A percentile compares a stretch with the other conserved stretches of the same genome.
Evolutionary conservation across 2,113 vertebrate genomes (phyloP).

Genomic region (Pelecanus crispus): DNA sequence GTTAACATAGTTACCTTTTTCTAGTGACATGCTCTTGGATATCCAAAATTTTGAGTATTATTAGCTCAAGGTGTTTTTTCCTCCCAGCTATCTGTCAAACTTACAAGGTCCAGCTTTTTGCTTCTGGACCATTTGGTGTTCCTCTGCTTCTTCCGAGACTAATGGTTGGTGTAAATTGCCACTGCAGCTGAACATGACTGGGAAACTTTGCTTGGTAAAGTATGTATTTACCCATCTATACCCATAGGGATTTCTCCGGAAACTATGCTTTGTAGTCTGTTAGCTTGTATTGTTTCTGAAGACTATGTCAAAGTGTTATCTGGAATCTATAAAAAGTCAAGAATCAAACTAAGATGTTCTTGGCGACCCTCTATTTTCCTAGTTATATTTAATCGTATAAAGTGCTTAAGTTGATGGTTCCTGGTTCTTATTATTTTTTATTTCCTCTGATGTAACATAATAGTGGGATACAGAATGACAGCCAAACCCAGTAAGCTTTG

Average conservation of each 20-base stretch:
- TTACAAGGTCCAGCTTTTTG: not conserved
- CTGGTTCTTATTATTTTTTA: not conserved
- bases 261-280: fast-evolving
- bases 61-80: not conserved
- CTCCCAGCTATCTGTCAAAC: not conserved
- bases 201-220: not conserved
- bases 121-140: not conserved
- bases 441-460: not conserved
- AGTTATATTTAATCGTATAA: not conserved
- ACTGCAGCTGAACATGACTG: not conserved
- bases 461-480: not conserved
- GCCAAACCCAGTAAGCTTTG: not conserved
- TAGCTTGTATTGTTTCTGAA: not conserved
- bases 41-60: not conserved
- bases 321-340: not conserved
- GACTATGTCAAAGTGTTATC: not conserved
- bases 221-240: not conserved
- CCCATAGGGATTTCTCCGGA: not conserved
- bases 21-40: not conserved
- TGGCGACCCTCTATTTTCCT: not conserved
- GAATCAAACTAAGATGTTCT: not conserved
- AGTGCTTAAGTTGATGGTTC: not conserved
- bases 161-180: not conserved
- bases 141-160: not conserved
- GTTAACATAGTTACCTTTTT: not conserved